Conservation (phyloP, 2,113 vertebrate genomes). For the Nothocercus nigrocapillus region DNA sequence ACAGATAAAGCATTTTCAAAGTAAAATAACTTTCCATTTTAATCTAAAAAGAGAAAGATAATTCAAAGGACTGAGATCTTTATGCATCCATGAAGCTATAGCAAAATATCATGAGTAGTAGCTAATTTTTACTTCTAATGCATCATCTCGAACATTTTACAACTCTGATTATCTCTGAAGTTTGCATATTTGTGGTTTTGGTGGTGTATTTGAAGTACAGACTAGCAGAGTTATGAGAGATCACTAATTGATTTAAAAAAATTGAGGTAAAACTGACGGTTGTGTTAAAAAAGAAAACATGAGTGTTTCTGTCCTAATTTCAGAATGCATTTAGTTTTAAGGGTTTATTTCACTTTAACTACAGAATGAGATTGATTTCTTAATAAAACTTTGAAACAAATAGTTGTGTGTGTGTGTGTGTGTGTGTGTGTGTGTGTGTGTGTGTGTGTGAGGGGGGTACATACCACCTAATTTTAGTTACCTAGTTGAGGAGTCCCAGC, state of each 20-base stretch:
- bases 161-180: not conserved
- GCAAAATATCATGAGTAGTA: not conserved
- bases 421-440: no score
- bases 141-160: not conserved
- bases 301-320: not conserved
- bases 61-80: not conserved
- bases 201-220: not conserved
- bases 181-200: not conserved
- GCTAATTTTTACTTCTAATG: not conserved
- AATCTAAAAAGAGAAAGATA: not conserved
- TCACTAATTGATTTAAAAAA: not conserved
- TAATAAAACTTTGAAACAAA: not conserved
- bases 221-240: not conserved
- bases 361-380: not conserved
- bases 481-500: not conserved
- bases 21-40: constrained; percentile 6
- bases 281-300: not conserved
- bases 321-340: not conserved
- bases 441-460: not conserved
- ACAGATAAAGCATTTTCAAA: constrained; percentile 34
- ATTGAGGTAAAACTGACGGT: not conserved
- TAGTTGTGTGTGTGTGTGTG: not conserved
- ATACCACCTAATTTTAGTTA: not conserved
- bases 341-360: not conserved
- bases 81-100: not conserved